phyloP scores from a whole-genome alignment of 2,888 invertebrate species.

The Dascillus cervinus region DNA sequence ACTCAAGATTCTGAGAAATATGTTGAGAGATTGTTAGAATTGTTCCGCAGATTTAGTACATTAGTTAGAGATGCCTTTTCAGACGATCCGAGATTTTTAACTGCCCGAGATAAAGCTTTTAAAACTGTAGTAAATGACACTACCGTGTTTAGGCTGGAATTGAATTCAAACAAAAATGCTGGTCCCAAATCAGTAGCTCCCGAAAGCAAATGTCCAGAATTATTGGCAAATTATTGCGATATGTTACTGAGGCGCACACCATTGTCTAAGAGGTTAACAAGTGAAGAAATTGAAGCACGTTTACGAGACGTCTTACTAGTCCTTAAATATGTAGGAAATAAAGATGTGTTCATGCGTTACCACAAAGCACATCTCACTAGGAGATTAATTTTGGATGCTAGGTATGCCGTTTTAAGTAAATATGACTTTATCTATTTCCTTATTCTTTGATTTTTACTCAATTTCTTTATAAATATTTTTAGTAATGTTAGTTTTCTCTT shows the following conservation, averaged over 20 bases:
- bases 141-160: slow-evolving; percentile 69
- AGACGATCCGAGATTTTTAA: slow-evolving; percentile 95
- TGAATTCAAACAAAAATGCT: slow-evolving; percentile 54
- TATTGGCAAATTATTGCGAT: slow-evolving; percentile 99
- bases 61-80: slow-evolving; percentile 91
- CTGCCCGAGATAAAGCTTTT: slow-evolving; percentile 96
- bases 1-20: slow-evolving; percentile 56
- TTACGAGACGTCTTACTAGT: slow-evolving; percentile 91
- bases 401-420: slow-evolving; percentile 24
- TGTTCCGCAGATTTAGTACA: slow-evolving; percentile 87
- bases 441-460: too few species aligned
- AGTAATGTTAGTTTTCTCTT: too few species aligned
- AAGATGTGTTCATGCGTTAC: slow-evolving; percentile 99
- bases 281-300: slow-evolving; percentile 93
- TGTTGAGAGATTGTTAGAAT: slow-evolving; percentile 86
- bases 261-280: slow-evolving; percentile 89
- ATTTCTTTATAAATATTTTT: too few species aligned
- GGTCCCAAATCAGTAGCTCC: slow-evolving; percentile 67
- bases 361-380: slow-evolving; percentile 97
- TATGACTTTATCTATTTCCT: too few species aligned
- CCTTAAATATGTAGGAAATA: slow-evolving; percentile 97
- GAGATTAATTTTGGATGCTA: slow-evolving; percentile 88
- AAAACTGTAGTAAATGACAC: slow-evolving; percentile 97
- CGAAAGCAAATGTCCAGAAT: slow-evolving; percentile 97
- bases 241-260: slow-evolving; percentile 95